Evolutionary conservation across 2,113 vertebrate species (phyloP), one percentile per base, ranked within the genome.

Genomic region (Phalacrocorax brasilianus): DNA sequence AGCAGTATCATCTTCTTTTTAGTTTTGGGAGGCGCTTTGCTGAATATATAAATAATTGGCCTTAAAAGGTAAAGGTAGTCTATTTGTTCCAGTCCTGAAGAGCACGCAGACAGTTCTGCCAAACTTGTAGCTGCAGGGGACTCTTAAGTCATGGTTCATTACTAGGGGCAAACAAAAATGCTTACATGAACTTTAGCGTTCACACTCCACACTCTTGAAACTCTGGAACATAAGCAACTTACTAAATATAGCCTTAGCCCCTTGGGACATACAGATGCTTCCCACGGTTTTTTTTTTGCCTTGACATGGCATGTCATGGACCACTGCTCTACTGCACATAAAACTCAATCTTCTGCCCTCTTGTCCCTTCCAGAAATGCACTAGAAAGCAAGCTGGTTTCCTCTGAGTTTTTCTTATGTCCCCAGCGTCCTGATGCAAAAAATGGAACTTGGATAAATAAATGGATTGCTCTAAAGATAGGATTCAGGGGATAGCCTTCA

Each of bases 381-480:
- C 47, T 42, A 63, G 26, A 85, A 89, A 87, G 53, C 42, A 89
- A 92, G 66, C n/a, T 66, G 5, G 30, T 38, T 93, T 95, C 74
- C 32, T 58, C 59, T 63, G 38, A 14, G 32, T 67, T 78, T 88
- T 87, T 90, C 59, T 68, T 88, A 76, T 4, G 16, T 89, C 78
- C 35, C 65, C 32, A 44, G n/a, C 52, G 33, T n/a, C 58, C 74
- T 85, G 72, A 85, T 52, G 63, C 71, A 91, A 88, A 93, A 96
- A 87, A 81, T 30, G 30, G 76, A 85, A 92, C 63, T 82, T 71
- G 67, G 50, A 95, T 66, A 94, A 91, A 82, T 49, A 95, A 91
- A 71, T 2, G 1, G 11, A 79, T 11, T 87, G 58, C 11, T 62
- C 59, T 91, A 85, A 95, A 91, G 32, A 89, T 2, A 96, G 75